These are phyloP conservation scores for Hippocampus kuda DNA, from an alignment of 2,797 vertebrate species.

Conservation along the genomic window DNA sequence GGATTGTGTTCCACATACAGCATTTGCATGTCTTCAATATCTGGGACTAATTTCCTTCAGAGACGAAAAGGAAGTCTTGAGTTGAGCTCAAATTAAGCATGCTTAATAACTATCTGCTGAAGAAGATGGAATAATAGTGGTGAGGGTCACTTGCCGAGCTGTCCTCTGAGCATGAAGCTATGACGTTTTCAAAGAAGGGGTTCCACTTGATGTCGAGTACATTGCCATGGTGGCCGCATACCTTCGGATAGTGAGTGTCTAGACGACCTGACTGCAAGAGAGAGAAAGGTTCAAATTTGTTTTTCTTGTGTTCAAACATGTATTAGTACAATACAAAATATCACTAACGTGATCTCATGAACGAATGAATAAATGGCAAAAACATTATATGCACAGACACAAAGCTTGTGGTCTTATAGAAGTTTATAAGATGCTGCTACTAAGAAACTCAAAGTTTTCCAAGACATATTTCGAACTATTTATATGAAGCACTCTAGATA, in stretches of 20 bases:
- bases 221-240: conserved; percentile 94
- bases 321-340: not conserved
- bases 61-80: not conserved
- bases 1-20: not conserved
- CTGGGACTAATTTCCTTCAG: not conserved
- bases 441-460: not conserved
- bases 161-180: conserved; percentile 95
- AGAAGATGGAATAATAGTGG: not conserved
- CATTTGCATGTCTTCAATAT: not conserved
- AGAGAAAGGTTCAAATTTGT: not conserved
- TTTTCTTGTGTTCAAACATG: not conserved
- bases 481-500: not conserved
- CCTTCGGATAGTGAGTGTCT: conserved; percentile 87
- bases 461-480: not conserved
- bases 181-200: conserved; percentile 94
- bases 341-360: not conserved
- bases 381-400: no score
- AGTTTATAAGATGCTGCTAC: no score
- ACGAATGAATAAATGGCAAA: no score
- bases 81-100: not conserved
- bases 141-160: conserved; percentile 74
- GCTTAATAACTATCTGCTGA: not conserved
- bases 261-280: conserved; percentile 79
- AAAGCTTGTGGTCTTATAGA: no score
- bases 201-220: conserved; percentile 99